Base-by-base conservation (phyloP, 2,113 vertebrate species). In the Equus przewalskii region DNA sequence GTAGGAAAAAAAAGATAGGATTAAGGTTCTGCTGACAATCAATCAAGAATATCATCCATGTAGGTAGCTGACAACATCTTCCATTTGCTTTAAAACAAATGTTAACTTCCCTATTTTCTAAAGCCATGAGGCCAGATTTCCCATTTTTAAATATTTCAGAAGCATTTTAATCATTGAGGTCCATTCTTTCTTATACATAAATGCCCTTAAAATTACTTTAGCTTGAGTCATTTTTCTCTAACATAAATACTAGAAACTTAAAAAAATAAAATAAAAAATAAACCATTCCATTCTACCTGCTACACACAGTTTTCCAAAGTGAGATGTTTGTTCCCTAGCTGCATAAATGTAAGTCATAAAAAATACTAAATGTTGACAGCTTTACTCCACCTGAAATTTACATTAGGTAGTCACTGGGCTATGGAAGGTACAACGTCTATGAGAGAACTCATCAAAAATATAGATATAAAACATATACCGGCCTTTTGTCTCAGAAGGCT, bases 371-470 rank as follows among this genome's bases (percentile, higher is more conserved):
- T 91, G 85, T 41, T 97, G 98, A 98, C 98, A 98, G 97, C 54
- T 98, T 99, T 98, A 98, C 89, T 92, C 41, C 92, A 93, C 97
- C 92, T 96, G 83, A 97, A 98, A 98, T 98, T 98, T 98, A 98
- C 97, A 96, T 97, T 97, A 94, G 95, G 69, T 41, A 80, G 97
- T 98, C 97, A 97, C 91, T 82, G 91, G 97, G 13, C 96, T 13
- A 44, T 97, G 96, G 96, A 83, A 96, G 95, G 97, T 89, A 94
- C 98, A 94, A 90, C 69, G 82, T 93, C 98, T 96, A 87, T 96
- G 97, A 94, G 83, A 97, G 90, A 98, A 98, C 97, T 97, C 98
- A 99, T 99, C 98, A 98, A 98, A 99, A 98, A 97, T 75, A 98
- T 26, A 98, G 97, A 98, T 97, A 98, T 98, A 98, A 98, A 98